Base-by-base conservation (phyloP, 1,140 invertebrate genomes). In the Halictus rubicundus region DNA sequence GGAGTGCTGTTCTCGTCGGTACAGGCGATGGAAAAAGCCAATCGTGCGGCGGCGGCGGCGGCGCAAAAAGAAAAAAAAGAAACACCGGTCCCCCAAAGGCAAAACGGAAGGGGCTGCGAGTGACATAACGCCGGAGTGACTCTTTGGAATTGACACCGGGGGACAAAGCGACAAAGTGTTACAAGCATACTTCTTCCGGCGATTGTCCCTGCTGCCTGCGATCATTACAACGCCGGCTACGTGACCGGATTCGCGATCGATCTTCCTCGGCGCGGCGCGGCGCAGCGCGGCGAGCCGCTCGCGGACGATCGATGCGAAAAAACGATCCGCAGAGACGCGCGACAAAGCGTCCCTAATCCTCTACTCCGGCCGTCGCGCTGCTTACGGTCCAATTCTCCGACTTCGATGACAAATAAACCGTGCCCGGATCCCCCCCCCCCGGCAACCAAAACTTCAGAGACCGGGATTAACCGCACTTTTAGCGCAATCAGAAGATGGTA, bases 181-280 rank as follows among this genome's bases (percentile, higher is more conserved):
- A 70, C 75, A 70, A 78, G 70, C 75, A 78, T 78, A 66, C 75
- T 63, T 61, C 75, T 70, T 78, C 75, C 75, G 75, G 75, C 68
- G 68, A 78, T 78, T 78, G 75, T 78, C 75, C 75, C 49, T 42
- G 39, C 27, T n/a, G 10, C 42, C 42, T 46, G 21, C 42, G 75
- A 76, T 78, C 75, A 52, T 78, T 70, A 78, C 32, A 68, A 57
- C 75, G 27, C 1, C 16, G n/a, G 14, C 75, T 78, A 78, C 75
- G 75, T 78, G 75, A 78, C 66, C 68, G 42, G 75, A 70, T 78
- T 78, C 16, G 25, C 68, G 57, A 70, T 78, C 59, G 75, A 70
- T 78, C 68, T 25, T 68, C 12, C 37, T 46, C 27, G 10, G 42
- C 14, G 42, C 10, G n/a, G 42, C 32, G 14, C 0, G 25, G 2